phyloP scores from a whole-genome alignment of 1,140 invertebrate species.

The Neodiprion virginianus region DNA sequence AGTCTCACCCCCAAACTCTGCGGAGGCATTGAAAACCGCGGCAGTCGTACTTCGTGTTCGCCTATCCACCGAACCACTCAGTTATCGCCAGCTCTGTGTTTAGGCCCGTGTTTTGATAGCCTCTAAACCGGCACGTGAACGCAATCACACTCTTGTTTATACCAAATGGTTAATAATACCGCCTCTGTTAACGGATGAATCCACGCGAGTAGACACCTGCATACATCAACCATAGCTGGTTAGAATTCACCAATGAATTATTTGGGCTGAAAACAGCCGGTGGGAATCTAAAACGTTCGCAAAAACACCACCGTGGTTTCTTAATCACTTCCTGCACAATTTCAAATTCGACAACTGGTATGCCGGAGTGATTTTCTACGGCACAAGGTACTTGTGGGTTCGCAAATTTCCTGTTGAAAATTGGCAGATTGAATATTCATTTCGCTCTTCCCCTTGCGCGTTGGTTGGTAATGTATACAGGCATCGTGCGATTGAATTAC shows the following conservation, averaged over 20 bases:
- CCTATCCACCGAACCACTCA: slow-evolving; percentile 9
- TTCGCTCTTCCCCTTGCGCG: slow-evolving; percentile 21
- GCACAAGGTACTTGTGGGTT: too few relatives aligned
- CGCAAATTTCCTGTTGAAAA: slow-evolving; percentile 40
- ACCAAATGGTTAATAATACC: not conserved
- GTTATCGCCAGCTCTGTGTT: not conserved
- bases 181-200: too few relatives aligned
- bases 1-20: slow-evolving; percentile 45
- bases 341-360: too few relatives aligned
- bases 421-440: slow-evolving; percentile 58
- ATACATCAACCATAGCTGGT: too few relatives aligned
- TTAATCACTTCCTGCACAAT: too few relatives aligned
- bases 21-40: slow-evolving; percentile 33
- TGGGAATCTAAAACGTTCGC: too few relatives aligned
- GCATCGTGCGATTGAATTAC: slow-evolving; percentile 58
- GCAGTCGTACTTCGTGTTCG: slow-evolving; percentile 28
- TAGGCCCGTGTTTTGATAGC: not conserved
- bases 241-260: too few relatives aligned
- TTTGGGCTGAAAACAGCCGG: too few relatives aligned
- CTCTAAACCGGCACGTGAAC: slow-evolving; percentile 55
- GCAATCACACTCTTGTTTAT: slow-evolving; percentile 58
- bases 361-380: too few relatives aligned
- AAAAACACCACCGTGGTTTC: too few relatives aligned
- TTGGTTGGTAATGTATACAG: not conserved
- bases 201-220: too few relatives aligned